phyloP scores from a whole-genome alignment of 2,888 invertebrate genomes.

The Aricia artaxerxes region DNA sequence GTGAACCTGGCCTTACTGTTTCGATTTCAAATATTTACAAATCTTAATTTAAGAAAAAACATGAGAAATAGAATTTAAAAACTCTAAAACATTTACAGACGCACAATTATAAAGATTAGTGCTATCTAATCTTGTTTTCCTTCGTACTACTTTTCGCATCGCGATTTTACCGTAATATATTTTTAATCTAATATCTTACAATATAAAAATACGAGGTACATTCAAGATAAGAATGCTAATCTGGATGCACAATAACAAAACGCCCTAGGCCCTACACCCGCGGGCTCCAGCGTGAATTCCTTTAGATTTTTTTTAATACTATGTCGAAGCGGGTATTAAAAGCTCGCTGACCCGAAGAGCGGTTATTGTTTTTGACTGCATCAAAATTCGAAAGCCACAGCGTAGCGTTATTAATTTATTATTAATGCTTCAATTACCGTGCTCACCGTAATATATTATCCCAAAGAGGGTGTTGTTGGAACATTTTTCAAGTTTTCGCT shows the following conservation, averaged over 20 bases:
- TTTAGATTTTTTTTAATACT: slow-evolving; percentile 3
- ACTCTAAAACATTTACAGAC: no score
- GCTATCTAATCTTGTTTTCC: no score
- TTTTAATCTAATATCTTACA: neutral
- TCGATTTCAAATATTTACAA: no score
- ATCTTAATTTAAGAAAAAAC: no score
- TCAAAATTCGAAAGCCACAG: slow-evolving; percentile 26
- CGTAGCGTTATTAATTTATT: slow-evolving; percentile 22
- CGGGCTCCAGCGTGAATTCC: neutral
- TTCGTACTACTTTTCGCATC: no score
- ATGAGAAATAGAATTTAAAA: no score
- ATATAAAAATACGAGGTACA: neutral
- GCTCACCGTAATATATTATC: slow-evolving; percentile 7
- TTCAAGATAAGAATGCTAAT: neutral
- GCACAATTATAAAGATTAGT: no score
- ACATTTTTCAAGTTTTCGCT: neutral
- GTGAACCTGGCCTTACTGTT: no score
- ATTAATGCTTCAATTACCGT: slow-evolving; percentile 25
- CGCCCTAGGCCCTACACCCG: neutral
- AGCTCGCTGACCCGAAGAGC: slow-evolving; percentile 7
- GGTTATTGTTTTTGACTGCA: slow-evolving; percentile 28
- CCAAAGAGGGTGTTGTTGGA: neutral
- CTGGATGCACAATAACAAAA: neutral
- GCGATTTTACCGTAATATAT: no score
- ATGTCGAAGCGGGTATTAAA: neutral